Base-by-base conservation (phyloP, 2,888 invertebrate genomes). In the Drosophila nigricruria region DNA sequence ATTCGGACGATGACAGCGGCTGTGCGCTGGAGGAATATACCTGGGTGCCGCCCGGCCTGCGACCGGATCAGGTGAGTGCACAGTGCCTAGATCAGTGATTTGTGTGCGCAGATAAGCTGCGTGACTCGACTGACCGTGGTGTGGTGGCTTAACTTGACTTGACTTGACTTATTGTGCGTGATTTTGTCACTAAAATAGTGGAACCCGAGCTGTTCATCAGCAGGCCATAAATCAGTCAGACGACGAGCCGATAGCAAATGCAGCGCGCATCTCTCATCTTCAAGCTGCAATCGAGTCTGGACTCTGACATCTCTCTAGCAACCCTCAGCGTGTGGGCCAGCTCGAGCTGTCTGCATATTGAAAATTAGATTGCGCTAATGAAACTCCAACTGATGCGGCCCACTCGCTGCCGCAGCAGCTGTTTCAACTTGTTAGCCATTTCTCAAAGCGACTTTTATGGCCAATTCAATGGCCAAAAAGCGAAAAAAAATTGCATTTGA, bases 21-120 rank as follows among this genome's bases (percentile, higher is more conserved):
- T 99, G 99, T 93, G 98, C 98, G 25, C 94, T 99, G 76, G 99
- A 99, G 92, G 99, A 99, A 93, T 99, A 99, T 93, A 98, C 98
- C 5, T 99, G 99, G 99, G 97, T 99, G 70, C 99, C 99, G 58
- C 97, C 98, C 5, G 98, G 98, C 75, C 94, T 99, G 23, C 95
- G 98, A 92, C 98, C 99, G 3, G 98, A 99, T 94, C 98, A 98
- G 96, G 99, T 99, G 93, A 93, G 93, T 85, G 53, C 34, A 18
- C 20, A 27, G 5, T 40, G 49, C n/a, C n/a, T 60, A 42, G 47
- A 66, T 65, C 57, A 57, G 36, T 36, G 69, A 88, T 79, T 65
- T 61, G 59, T 56, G 88, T 82, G 66, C 85, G 66, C 77, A 66
- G 82, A 82, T 82, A 82, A 82, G 73, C 69, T 36, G 57, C 36